phyloP scores from a whole-genome alignment of 2,797 vertebrate species.

The Masticophis lateralis region DNA sequence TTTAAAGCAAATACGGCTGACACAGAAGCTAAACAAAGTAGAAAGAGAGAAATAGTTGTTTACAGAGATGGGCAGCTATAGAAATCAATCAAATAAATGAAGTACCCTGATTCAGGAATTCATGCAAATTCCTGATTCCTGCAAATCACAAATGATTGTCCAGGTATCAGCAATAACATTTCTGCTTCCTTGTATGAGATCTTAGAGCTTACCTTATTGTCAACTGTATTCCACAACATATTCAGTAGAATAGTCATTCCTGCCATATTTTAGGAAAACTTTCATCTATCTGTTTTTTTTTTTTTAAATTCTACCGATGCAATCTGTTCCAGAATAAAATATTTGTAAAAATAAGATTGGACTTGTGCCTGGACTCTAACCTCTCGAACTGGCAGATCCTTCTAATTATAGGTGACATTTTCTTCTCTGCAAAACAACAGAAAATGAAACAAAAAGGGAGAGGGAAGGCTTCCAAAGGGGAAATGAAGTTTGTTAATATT shows the following conservation, averaged over 20 bases:
- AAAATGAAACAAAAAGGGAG: neutral
- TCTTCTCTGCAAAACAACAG: neutral
- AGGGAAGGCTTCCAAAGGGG: conserved; percentile 11
- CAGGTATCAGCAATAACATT: neutral
- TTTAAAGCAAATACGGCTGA: neutral
- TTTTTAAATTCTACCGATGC: neutral
- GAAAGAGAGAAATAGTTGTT: neutral
- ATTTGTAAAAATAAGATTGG: conserved; percentile 53
- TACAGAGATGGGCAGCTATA: neutral
- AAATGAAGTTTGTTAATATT: neutral
- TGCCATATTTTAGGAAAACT: neutral
- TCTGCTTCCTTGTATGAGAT: neutral
- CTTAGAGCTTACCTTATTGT: neutral
- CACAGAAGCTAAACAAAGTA: neutral
- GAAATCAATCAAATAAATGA: neutral
- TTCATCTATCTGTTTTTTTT: neutral
- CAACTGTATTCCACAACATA: neutral
- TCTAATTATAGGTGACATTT: neutral
- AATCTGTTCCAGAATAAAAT: conserved; percentile 52
- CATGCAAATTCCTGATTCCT: neutral
- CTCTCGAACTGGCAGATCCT: conserved; percentile 46
- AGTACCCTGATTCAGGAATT: neutral
- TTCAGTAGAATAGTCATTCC: neutral
- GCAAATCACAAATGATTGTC: neutral
- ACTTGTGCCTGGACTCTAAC: conserved; percentile 47